phyloP scores from a whole-genome alignment of 2,113 vertebrate genomes.

The Thunnus maccoyii region DNA sequence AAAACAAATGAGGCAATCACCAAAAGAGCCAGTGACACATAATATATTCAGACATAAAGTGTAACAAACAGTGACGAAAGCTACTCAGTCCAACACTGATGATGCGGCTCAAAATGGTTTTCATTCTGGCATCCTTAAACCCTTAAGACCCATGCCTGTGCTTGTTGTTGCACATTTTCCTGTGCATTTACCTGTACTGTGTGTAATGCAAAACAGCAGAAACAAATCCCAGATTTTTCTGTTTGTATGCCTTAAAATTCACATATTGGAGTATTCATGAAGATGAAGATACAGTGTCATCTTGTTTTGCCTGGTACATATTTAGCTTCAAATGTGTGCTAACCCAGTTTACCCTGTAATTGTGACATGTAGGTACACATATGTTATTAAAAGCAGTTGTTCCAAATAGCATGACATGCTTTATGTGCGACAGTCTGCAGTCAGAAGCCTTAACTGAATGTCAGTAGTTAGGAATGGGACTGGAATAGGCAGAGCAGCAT shows the following conservation, averaged over 20 bases:
- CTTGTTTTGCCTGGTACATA: not conserved
- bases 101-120: not conserved
- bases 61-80: not conserved
- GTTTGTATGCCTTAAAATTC: not conserved
- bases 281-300: not conserved
- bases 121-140: not conserved
- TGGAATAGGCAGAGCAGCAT: not conserved
- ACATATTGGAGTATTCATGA: not conserved
- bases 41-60: not conserved
- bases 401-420: not conserved
- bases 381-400: not conserved
- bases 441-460: not conserved
- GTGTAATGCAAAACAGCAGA: not conserved
- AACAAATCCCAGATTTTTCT: not conserved
- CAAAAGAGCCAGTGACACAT: not conserved
- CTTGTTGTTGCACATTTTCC: not conserved
- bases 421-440: not conserved
- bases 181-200: not conserved
- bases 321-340: not conserved
- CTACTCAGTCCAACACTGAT: not conserved
- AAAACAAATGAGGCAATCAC: constrained; percentile 38
- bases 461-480: not conserved
- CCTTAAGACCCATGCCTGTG: not conserved
- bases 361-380: not conserved
- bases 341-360: no score